Base-by-base conservation (phyloP, 2,888 invertebrate genomes). In the Drosophila ezoana region DNA sequence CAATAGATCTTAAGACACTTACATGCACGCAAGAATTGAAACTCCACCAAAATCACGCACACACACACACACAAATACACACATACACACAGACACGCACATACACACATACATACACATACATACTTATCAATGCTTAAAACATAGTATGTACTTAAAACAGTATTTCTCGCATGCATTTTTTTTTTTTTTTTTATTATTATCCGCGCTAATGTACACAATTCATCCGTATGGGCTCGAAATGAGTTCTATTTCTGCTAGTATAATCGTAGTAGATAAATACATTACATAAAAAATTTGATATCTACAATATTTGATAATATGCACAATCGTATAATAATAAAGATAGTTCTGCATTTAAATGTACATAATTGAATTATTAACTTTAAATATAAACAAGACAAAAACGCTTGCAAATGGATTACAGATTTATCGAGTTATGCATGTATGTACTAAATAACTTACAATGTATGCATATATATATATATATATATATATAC, bases 331-430 rank as follows among this genome's bases (percentile, higher is more conserved):
- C 47, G 64, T 65, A 68, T 81, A 71, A 62, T 69, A 74, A 60
- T 76, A 76, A 78, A 75, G 64, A 62, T 74, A 76, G 54, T 73
- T 76, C 49, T 45, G 65, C 76, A 58, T 79, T 73, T 62, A 66
- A 75, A 77, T 77, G 64, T 75, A 86, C 83, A 76, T 83, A 83
- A 80, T 80, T 78, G 76, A 78, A 62, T 68, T 77, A 83, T 76
- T 70, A 72, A 68, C 53, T 71, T 71, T 61, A 74, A 58, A 61
- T 60, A 68, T 69, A 72, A 83, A 86, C 86, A 86, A 83, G 86
- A 80, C 86, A 83, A 82, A 82, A 82, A 82, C 86, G 81, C 81
- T 86, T 82, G 82, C 86, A 80, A 78, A 68, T 76, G 64, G 72
- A 59, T 83, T 86, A 86, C 77, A 69, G 72, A 79, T 76, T 80